Conservation (phyloP, 2,797 vertebrate species). For the Anableps anableps region DNA sequence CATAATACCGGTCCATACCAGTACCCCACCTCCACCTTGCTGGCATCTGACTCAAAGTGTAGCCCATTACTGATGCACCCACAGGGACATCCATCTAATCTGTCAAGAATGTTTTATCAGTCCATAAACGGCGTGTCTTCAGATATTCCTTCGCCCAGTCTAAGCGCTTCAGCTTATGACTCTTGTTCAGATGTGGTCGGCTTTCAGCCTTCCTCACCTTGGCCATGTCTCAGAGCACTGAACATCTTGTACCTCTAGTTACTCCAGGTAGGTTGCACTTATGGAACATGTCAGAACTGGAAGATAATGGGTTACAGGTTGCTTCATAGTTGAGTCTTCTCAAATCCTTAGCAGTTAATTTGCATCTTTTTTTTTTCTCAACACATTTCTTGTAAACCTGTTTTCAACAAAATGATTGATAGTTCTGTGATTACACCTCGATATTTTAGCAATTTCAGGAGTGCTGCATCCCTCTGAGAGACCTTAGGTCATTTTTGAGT, state of each 20-base stretch:
- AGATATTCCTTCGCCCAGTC: neutral
- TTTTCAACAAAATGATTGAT: too few species aligned
- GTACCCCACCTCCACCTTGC: too few species aligned
- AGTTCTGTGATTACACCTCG: neutral
- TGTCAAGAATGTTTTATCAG: neutral
- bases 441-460: neutral
- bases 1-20: too few species aligned
- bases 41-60: too few species aligned
- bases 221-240: neutral
- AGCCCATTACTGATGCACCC: neutral
- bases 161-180: neutral
- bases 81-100: neutral
- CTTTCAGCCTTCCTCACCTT: neutral
- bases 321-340: neutral
- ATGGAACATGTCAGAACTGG: neutral
- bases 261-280: neutral
- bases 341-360: neutral
- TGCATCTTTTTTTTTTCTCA: too few species aligned
- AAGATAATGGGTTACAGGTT: neutral
- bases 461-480: neutral
- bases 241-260: neutral
- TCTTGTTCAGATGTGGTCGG: too few species aligned
- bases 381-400: too few species aligned
- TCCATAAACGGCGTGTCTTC: neutral
- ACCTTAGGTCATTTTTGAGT: too few species aligned